phyloP scores from a whole-genome alignment of 2,797 vertebrate genomes.

The Chromis chromis region DNA sequence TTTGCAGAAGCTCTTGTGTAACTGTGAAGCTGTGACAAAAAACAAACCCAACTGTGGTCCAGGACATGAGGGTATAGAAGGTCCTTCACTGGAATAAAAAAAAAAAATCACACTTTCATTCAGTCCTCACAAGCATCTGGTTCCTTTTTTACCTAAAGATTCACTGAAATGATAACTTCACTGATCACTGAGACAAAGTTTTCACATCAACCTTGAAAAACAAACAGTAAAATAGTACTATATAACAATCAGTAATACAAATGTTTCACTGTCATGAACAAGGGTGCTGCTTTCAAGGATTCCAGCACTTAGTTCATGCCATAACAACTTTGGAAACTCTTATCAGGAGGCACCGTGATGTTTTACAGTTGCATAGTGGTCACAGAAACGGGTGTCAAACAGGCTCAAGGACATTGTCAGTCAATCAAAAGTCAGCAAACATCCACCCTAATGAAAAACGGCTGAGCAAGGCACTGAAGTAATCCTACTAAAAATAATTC shows the following conservation, averaged over 20 bases:
- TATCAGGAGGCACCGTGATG: not conserved
- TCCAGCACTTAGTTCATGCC: not conserved
- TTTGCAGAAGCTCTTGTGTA: not conserved
- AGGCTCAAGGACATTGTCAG: not conserved
- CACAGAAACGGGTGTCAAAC: not conserved
- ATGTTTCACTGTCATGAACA: not conserved
- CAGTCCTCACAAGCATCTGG: not conserved
- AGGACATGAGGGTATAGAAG: not conserved
- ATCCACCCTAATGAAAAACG: not conserved
- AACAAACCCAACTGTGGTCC: constrained; percentile 2
- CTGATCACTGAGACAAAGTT: not conserved
- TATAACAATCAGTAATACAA: not conserved
- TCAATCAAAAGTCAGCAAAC: constrained; percentile 11
- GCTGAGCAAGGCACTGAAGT: not conserved
- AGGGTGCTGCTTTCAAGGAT: not conserved
- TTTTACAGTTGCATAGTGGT: not conserved
- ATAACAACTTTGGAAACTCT: not conserved
- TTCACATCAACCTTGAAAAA: not conserved
- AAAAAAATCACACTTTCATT: not conserved
- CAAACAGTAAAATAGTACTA: not conserved
- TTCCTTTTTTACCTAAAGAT: not conserved
- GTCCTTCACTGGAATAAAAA: constrained; percentile 1
- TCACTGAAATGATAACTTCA: not conserved
- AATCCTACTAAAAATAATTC: too few relatives aligned
- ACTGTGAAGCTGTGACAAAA: not conserved